Evolutionary conservation across 1,140 invertebrate genomes (phyloP).

Genomic region (Philaenus spumarius): DNA sequence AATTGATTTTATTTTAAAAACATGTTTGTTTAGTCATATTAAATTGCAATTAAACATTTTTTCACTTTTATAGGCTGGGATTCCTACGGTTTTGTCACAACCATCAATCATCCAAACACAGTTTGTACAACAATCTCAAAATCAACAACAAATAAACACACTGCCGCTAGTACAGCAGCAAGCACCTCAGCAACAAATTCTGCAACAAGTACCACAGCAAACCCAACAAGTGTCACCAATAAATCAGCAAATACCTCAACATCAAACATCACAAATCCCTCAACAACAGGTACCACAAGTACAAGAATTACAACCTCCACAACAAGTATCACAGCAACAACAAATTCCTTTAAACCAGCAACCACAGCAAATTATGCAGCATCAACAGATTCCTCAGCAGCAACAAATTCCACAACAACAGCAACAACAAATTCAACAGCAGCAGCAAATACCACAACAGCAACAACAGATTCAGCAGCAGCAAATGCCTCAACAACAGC

Average conservation of each 20-base stretch:
- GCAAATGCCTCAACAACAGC: constrained; percentile 2
- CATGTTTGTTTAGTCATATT: too few relatives aligned
- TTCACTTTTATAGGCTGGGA: too few relatives aligned
- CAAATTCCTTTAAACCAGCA: not conserved
- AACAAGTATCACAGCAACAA: not conserved
- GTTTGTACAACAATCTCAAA: constrained; percentile 17
- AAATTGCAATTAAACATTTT: too few relatives aligned
- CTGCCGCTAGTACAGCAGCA: constrained; percentile 24
- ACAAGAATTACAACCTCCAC: not conserved
- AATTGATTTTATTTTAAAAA: too few relatives aligned
- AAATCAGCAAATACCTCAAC: constrained; percentile 28
- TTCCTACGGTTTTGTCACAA: too few relatives aligned
- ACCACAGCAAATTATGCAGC: constrained; percentile 15
- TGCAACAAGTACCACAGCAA: constrained; percentile 26
- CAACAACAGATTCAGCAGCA: constrained; percentile 14
- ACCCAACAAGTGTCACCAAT: constrained; percentile 22
- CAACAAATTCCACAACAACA: not conserved
- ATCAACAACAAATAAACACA: constrained; percentile 22
- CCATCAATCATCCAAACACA: too few relatives aligned
- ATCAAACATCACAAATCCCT: not conserved
- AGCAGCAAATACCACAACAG: constrained; percentile 19
- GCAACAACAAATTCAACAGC: too few relatives aligned
- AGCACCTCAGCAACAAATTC: constrained; percentile 5
- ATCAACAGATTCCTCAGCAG: constrained; percentile 12
- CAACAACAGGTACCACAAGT: constrained; percentile 20